phyloP scores from a whole-genome alignment of 2,797 vertebrate genomes.

The Numenius phaeopus region DNA sequence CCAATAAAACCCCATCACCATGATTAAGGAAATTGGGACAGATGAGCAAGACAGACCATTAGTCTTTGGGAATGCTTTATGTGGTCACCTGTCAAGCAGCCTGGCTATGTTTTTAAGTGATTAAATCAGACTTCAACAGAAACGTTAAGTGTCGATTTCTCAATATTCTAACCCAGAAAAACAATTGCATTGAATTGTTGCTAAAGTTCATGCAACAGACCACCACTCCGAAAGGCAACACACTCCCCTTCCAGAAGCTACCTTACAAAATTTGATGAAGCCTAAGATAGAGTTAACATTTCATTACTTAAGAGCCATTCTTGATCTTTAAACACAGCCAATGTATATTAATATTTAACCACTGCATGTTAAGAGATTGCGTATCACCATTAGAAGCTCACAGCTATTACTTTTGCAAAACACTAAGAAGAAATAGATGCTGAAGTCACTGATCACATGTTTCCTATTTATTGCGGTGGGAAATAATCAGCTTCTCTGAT shows the following conservation, averaged over 20 bases:
- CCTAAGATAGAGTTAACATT: neutral
- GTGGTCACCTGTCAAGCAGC: neutral
- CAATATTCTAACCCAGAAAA: neutral
- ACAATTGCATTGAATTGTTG: neutral
- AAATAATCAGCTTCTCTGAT: conserved; percentile 49
- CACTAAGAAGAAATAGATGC: conserved; percentile 7
- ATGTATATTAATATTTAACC: conserved; percentile 70
- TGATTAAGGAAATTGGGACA: conserved; percentile 30
- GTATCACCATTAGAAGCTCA: conserved; percentile 27
- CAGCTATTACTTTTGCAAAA: conserved; percentile 15
- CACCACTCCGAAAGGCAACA: neutral
- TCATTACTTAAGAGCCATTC: conserved; percentile 36
- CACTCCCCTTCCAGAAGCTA: neutral
- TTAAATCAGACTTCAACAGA: conserved; percentile 24
- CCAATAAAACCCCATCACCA: neutral
- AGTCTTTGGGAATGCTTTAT: conserved; percentile 1
- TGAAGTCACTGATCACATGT: conserved; percentile 39
- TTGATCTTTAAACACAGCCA: conserved; percentile 54
- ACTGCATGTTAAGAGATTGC: conserved; percentile 29
- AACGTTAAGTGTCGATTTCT: neutral
- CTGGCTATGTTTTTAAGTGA: conserved; percentile 26
- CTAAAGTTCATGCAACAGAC: neutral
- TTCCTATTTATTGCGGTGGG: conserved; percentile 35
- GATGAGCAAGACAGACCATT: neutral
- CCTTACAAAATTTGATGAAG: neutral